Percentiles rank a stretch among this genome's conserved stretches.
Conservation (phyloP, 2,113 vertebrate species). For the Chamaetylas fuelleborni region DNA sequence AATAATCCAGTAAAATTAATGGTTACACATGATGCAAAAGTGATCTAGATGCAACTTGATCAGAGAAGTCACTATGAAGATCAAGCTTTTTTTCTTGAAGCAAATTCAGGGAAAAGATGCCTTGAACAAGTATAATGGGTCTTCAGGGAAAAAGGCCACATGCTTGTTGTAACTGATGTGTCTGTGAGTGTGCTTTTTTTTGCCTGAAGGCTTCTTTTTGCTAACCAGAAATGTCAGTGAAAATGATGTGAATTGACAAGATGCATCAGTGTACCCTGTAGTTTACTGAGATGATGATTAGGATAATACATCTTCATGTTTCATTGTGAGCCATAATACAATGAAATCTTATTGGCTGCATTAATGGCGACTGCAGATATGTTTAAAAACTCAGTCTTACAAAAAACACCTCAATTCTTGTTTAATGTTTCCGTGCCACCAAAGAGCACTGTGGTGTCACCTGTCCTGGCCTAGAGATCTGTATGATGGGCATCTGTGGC, state of each 20-base stretch:
- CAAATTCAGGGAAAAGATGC: neutral
- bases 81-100: neutral
- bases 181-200: conserved; percentile 3
- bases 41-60: neutral
- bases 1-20: neutral
- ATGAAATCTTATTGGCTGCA: neutral
- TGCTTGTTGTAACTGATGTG: conserved; percentile 27
- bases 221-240: conserved; percentile 41
- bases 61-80: neutral
- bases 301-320: neutral
- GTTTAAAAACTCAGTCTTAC: neutral
- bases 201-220: conserved; percentile 40
- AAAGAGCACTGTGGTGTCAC: neutral
- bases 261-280: neutral
- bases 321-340: neutral
- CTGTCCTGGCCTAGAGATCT: neutral
- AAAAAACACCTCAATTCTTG: neutral
- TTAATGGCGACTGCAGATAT: neutral
- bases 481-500: neutral
- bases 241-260: conserved; percentile 55
- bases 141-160: conserved; percentile 17
- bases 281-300: conserved; percentile 11
- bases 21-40: neutral
- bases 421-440: neutral
- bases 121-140: neutral